Base-by-base conservation (phyloP, 2,113 vertebrate genomes). In the Odocoileus hemionus region DNA sequence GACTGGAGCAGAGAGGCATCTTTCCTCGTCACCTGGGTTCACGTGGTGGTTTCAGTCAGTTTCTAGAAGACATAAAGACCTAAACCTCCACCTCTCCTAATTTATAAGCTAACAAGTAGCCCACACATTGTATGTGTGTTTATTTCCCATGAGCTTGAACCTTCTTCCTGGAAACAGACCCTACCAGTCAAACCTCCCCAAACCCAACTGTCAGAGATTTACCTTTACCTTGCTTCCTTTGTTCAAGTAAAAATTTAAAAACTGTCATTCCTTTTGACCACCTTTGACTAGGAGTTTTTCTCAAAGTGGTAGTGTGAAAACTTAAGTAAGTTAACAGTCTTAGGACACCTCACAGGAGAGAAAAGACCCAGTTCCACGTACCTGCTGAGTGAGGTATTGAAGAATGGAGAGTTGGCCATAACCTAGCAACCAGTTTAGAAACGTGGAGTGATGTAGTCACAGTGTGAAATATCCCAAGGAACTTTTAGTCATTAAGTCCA, bases 371-470 rank as follows among this genome's bases (percentile, higher is more conserved):
- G 80, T 96, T 97, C 97, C 86, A 94, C 30, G 19, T 92, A 57
- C 86, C 93, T 88, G 54, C 95, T 87, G 74, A 82, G 84, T 39
- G 76, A 97, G 87, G 86, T 91, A 78, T 57, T 84, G 86, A 97
- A 82, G 89, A 88, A 85, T 85, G 94, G 87, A 86, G 90, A 97
- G 95, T 92, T 94, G 97, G 19, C 74, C 88, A 94, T 98, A 98
- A 96, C 98, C 97, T 98, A 98, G 98, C 98, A 98, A 98, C 98
- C 97, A 96, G 98, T 98, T 98, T 94, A 94, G 80, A 96, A 96
- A 97, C 47, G 7, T 36, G 36, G 83, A 97, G 85, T 82, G 89
- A 54, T 55, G 43, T 55, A 93, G 97, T 93, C 93, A 94, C 84
- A 95, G 97, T 92, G 98, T 92, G 79, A 98, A 98, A 98, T 96